Evolutionary conservation across 2,888 invertebrate genomes (phyloP).

Genomic region (Callimorpha dominula): DNA sequence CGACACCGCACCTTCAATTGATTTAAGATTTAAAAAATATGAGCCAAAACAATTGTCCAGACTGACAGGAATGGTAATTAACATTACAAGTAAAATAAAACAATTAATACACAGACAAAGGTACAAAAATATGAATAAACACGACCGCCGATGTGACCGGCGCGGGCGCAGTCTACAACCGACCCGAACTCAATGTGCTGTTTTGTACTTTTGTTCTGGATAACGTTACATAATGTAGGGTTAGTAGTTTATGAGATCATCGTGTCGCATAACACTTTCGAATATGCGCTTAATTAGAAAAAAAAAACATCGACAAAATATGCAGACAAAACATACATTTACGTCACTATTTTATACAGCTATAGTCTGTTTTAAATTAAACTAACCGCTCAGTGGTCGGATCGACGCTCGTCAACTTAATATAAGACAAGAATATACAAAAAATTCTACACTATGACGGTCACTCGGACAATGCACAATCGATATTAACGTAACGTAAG

Average conservation of each 20-base stretch:
- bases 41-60: conserved; percentile 75
- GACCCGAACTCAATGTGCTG: conserved; percentile 58
- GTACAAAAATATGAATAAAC: conserved; percentile 82
- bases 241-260: conserved; percentile 87
- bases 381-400: conserved; percentile 68
- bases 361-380: conserved; percentile 67
- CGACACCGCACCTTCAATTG: conserved; percentile 56
- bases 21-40: conserved; percentile 57
- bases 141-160: conserved; percentile 64
- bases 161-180: conserved; percentile 37
- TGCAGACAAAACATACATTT: conserved; percentile 78
- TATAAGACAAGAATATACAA: conserved; percentile 83
- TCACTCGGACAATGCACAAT: conserved; percentile 75
- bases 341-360: conserved; percentile 76
- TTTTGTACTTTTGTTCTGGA: conserved; percentile 85
- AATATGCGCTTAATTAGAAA: conserved; percentile 82
- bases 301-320: conserved; percentile 80
- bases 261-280: conserved; percentile 74
- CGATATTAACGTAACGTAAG: conserved; percentile 84
- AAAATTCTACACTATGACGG: conserved; percentile 75
- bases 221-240: conserved; percentile 71
- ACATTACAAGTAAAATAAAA: conserved; percentile 74
- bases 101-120: conserved; percentile 81
- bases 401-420: conserved; percentile 65
- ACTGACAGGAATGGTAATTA: conserved; percentile 78